Base-by-base conservation (phyloP, 2,797 vertebrate genomes). In the Crocodylus rhombifer region DNA sequence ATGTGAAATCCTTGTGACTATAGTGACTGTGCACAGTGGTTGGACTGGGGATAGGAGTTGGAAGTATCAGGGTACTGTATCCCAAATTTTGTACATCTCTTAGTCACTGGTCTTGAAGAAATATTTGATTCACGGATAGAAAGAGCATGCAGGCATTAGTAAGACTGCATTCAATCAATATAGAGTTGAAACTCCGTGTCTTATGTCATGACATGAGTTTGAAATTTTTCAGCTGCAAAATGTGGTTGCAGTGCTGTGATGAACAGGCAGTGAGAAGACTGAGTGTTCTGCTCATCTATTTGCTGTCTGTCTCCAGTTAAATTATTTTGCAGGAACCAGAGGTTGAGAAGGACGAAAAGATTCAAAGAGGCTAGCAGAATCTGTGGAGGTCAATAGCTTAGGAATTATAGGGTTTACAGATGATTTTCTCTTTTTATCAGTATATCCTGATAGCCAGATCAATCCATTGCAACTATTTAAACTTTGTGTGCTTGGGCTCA, bases 191-290 rank as follows among this genome's bases (percentile, higher is more conserved):
- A 71, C 82, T 60, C 86, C 21, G 42, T 64, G 56, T 78, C 79
- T 90, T 87, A 94, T 90, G 58, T 94, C 82, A 62, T n/a, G n/a
- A 62, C 76, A 94, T 75, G 67, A 93, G 92, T 86, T 82, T 62
- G 55, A 73, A 51, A 36, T 23, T 73, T 36, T 73, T 73, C 36
- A 73, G 33, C 13, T 80, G 51, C 76, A 76, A 92, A 86, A 86
- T 13, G 28, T 58, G 88, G 33, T 77, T 84, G 57, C 21, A 33
- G 28, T 84, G 71, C 87, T 78, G 86, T n/a, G 10, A 36, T 20
- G 2, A 75, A 25, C 62, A 93, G 42, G 30, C 78, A 86, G 25
- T 65, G 86, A 90, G 78, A 87, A 93, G 78, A 0, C 0, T 0
- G 17, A 82, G 56, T 82, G 88, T 90, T 25, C 14, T 88, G 94